These are phyloP conservation scores for Cebus imitator DNA, from an alignment of 2,113 vertebrate genomes.

Conservation along the genomic window DNA sequence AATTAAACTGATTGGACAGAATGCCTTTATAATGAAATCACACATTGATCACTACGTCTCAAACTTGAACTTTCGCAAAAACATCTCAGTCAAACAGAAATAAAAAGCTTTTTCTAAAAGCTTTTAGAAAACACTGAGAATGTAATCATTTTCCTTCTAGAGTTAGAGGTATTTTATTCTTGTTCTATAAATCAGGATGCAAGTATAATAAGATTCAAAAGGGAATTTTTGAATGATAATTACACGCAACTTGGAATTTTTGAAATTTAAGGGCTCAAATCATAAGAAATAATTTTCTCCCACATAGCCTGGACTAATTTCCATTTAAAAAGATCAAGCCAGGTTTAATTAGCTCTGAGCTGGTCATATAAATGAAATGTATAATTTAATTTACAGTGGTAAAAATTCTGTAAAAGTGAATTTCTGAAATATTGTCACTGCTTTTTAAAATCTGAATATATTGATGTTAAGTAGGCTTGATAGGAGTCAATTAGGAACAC, in stretches of 20 bases:
- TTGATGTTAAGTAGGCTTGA: neutral
- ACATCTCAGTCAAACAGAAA: neutral
- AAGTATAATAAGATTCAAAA: neutral
- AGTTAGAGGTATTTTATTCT: neutral
- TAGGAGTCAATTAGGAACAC: neutral
- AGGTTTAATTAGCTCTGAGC: neutral
- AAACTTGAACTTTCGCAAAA: neutral
- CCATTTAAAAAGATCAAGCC: neutral
- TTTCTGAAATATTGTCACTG: slow-evolving; percentile 13
- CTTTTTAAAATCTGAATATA: slow-evolving; percentile 2
- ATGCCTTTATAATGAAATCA: neutral
- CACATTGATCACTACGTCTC: neutral
- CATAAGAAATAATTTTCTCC: slow-evolving; percentile 3
- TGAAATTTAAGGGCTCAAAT: neutral
- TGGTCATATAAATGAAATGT: neutral
- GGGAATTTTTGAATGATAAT: neutral
- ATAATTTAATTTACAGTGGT: neutral
- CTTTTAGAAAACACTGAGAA: neutral
- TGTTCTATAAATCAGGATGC: neutral
- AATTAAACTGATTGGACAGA: neutral
- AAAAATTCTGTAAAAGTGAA: neutral
- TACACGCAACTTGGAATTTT: neutral
- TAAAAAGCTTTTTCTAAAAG: neutral
- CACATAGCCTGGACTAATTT: neutral
- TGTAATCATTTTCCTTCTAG: neutral